Conservation (phyloP, 23 tunicate genomes). For the Halocynthia roretzi region DNA sequence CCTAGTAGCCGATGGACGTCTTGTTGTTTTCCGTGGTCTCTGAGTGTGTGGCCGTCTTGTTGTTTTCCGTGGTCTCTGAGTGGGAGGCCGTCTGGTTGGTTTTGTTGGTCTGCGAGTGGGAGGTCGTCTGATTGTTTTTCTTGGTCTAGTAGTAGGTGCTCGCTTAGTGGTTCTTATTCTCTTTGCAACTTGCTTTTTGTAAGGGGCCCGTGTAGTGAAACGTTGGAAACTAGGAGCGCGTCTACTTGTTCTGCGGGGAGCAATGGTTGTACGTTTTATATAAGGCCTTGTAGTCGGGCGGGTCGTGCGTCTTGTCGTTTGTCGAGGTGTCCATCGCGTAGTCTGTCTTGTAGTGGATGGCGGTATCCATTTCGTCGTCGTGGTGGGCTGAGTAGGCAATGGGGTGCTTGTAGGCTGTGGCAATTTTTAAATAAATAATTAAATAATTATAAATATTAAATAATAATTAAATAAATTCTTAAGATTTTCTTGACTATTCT, state of each 20-base stretch:
- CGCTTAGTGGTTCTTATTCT: neutral
- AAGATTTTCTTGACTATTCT: too few relatives aligned
- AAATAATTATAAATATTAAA: too few relatives aligned
- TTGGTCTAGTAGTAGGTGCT: conserved; percentile 1
- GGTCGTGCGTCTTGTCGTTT: conserved; percentile 1
- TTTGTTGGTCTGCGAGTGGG: conserved; percentile 28
- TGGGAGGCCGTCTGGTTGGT: conserved; percentile 7
- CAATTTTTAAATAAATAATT: too few relatives aligned
- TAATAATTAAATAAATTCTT: too few relatives aligned
- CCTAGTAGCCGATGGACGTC: neutral
- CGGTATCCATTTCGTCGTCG: neutral
- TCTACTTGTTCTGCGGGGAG: conserved; percentile 6
- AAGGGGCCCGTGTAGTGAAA: too few relatives aligned
- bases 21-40: too few relatives aligned
- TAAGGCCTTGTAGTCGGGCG: neutral
- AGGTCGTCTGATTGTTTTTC: neutral
- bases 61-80: neutral
- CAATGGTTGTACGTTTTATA: conserved; percentile 1
- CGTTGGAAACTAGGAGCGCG: too few relatives aligned
- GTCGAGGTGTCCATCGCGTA: conserved; percentile 6
- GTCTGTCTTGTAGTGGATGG: neutral
- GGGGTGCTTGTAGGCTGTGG: neutral
- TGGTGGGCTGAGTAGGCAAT: neutral
- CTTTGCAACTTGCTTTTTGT: too few relatives aligned
- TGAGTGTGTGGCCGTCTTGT: neutral